These are phyloP conservation scores for Arge pagana DNA, from an alignment of 2,888 invertebrate species.

Conservation along the genomic window DNA sequence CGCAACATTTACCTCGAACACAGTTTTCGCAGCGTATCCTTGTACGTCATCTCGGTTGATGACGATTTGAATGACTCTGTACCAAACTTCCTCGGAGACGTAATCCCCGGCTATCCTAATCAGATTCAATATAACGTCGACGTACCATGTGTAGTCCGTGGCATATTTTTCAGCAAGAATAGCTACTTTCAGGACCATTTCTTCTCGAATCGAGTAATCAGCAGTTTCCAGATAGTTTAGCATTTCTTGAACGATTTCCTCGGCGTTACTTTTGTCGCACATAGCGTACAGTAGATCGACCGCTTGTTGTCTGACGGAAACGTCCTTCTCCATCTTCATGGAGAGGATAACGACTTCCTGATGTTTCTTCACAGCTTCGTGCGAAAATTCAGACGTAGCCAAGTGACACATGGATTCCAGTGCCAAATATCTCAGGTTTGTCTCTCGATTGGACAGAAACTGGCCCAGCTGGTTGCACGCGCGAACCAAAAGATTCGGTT, in stretches of 20 bases:
- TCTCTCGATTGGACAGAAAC: conserved; percentile 96
- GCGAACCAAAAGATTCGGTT: conserved; percentile 93
- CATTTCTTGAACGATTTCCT: conserved; percentile 99
- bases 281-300: conserved; percentile 98
- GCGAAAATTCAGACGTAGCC: conserved; percentile 98
- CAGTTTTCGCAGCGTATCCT: conserved; percentile 99
- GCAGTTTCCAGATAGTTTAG: conserved; percentile 98
- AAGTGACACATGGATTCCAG: conserved; percentile 99
- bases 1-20: conserved; percentile 80
- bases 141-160: conserved; percentile 98
- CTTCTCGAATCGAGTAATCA: conserved; percentile 99
- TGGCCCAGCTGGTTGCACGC: conserved; percentile 99
- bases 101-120: conserved; percentile 99
- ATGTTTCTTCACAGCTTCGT: conserved; percentile 99
- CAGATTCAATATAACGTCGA: conserved; percentile 96
- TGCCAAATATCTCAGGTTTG: conserved; percentile 96
- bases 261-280: conserved; percentile 99
- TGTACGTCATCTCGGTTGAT: conserved; percentile 99
- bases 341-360: conserved; percentile 99
- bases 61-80: conserved; percentile 98
- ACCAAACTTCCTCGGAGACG: conserved; percentile 99
- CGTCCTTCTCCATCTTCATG: conserved; percentile 99
- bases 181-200: conserved; percentile 99
- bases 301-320: conserved; percentile 96
- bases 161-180: conserved; percentile 99